Percentiles rank a stretch among this genome's conserved stretches.
phyloP scores from a whole-genome alignment of 2,888 invertebrate species.

The Parascotia fuliginaria region DNA sequence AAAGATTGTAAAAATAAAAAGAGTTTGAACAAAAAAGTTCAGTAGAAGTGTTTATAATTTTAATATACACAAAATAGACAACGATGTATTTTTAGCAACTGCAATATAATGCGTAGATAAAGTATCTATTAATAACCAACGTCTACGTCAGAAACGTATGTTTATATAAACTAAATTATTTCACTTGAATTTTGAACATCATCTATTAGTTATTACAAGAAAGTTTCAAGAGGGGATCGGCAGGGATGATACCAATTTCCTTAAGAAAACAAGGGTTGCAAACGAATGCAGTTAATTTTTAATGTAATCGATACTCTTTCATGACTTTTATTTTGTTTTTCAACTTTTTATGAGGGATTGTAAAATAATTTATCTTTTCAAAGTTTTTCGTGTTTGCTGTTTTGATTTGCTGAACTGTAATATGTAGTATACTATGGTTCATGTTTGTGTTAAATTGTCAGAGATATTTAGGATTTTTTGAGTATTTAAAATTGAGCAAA shows the following conservation, averaged over 20 bases:
- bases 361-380: conserved; percentile 1
- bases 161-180: no score
- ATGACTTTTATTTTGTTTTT: conserved; percentile 9
- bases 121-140: no score
- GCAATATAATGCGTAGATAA: no score
- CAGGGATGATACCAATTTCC: conserved; percentile 66
- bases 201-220: conserved; percentile 19
- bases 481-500: no score
- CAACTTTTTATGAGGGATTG: background rate
- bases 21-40: no score
- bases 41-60: no score
- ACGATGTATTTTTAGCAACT: no score
- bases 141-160: no score
- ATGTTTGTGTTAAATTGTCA: background rate
- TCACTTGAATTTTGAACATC: conserved; percentile 20
- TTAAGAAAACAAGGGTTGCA: conserved; percentile 76
- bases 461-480: no score
- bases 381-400: background rate
- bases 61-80: no score
- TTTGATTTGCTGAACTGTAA: background rate
- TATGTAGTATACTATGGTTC: background rate
- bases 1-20: no score
- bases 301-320: conserved; percentile 46
- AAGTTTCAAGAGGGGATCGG: conserved; percentile 61
- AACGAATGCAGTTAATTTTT: conserved; percentile 61